A percentile compares a stretch with the other conserved stretches of the same genome.
Conservation (phyloP, 2,113 vertebrate species). For the Oncorhynchus gorbuscha region DNA sequence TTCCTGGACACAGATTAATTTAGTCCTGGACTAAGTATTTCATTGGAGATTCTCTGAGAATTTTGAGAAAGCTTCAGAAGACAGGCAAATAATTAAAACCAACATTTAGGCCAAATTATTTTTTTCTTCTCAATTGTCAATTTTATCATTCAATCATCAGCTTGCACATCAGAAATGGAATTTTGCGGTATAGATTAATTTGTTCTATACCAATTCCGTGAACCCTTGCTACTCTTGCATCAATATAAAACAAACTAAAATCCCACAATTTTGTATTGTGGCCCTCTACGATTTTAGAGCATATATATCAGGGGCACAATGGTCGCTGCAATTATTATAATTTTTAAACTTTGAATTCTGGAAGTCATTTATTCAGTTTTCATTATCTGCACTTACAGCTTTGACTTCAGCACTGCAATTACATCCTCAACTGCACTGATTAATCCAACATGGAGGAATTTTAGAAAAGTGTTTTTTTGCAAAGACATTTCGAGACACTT, state of each 20-base stretch:
- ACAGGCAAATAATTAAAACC: too few species aligned
- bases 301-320: slow-evolving; percentile 1
- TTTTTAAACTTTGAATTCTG: slow-evolving; percentile 58
- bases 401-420: slow-evolving; percentile 75
- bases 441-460: slow-evolving; percentile 74
- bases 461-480: slow-evolving; percentile 68
- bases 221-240: not conserved
- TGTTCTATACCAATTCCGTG: too few species aligned
- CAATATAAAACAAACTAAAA: too few species aligned
- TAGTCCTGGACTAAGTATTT: too few species aligned
- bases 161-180: not conserved
- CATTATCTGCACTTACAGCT: slow-evolving; percentile 77
- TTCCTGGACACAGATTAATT: too few species aligned
- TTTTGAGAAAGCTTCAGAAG: too few species aligned
- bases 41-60: too few species aligned
- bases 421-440: slow-evolving; percentile 76
- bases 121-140: not conserved
- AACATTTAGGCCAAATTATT: not conserved
- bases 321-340: slow-evolving; percentile 56
- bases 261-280: not conserved
- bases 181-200: not conserved
- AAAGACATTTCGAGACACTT: slow-evolving; percentile 70
- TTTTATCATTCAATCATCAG: not conserved
- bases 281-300: not conserved
- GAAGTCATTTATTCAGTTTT: slow-evolving; percentile 62